Conservation (phyloP, 2,797 vertebrate genomes). For the Perodicticus potto region DNA sequence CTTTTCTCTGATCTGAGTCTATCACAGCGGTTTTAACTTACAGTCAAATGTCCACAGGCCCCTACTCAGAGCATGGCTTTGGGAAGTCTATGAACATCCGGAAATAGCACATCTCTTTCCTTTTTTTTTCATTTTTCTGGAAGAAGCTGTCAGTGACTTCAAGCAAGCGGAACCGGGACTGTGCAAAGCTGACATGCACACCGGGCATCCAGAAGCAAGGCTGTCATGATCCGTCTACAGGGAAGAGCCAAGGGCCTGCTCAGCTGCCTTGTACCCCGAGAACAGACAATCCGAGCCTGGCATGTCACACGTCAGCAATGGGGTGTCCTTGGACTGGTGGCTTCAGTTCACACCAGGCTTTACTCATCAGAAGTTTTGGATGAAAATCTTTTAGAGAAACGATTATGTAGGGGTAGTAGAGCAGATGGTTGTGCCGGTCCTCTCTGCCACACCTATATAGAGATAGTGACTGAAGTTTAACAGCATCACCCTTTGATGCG, state of each 20-base stretch:
- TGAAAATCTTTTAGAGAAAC: neutral
- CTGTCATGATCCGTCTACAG: neutral
- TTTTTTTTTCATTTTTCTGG: neutral
- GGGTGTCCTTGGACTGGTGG: neutral
- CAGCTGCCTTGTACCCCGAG: neutral
- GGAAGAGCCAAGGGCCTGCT: neutral
- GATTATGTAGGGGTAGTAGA: neutral
- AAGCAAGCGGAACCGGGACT: neutral
- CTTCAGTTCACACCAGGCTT: neutral
- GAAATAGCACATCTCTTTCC: neutral
- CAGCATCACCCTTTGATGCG: neutral
- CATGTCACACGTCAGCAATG: neutral
- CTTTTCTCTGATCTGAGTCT: neutral
- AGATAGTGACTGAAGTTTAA: neutral
- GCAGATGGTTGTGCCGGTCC: neutral
- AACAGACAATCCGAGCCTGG: neutral
- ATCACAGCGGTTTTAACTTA: neutral
- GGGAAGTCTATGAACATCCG: neutral
- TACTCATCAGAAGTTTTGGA: neutral
- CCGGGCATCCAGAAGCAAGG: neutral
- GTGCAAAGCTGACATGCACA: neutral
- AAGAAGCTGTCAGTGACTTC: neutral
- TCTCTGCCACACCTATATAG: neutral
- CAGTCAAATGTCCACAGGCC: neutral
- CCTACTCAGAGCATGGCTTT: neutral